Conservation (phyloP, 23 tunicate species). For the Ascidia mentula region DNA sequence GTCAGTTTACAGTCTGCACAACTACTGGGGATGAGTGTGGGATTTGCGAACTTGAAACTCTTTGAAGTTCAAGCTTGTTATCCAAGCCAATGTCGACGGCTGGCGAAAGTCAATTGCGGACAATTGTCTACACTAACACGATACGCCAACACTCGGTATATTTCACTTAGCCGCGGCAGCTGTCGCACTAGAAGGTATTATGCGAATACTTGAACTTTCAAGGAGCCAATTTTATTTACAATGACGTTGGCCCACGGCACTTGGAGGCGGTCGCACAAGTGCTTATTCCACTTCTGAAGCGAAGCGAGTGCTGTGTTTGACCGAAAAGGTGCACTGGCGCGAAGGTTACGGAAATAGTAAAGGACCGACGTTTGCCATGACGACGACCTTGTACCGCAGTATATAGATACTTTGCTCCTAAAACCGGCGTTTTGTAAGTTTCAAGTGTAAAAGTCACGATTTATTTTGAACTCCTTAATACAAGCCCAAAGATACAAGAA, state of each 20-base stretch:
- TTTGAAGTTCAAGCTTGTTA: background rate
- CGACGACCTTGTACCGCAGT: too few species aligned
- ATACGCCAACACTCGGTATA: background rate
- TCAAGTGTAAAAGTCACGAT: too few species aligned
- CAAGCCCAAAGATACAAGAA: too few species aligned
- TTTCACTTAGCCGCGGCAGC: slow-evolving; percentile 5
- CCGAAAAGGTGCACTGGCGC: background rate
- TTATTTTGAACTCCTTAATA: too few species aligned
- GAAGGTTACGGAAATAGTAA: background rate
- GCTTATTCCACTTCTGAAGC: slow-evolving; percentile 8
- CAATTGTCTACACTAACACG: slow-evolving; percentile 13
- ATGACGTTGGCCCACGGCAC: slow-evolving; percentile 1
- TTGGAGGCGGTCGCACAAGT: slow-evolving; percentile 2
- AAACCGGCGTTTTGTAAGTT: too few species aligned
- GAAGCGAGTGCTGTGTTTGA: background rate
- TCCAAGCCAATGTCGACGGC: background rate
- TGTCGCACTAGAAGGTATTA: slow-evolving; percentile 16
- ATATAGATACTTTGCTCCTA: too few species aligned
- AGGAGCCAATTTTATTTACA: slow-evolving; percentile 18
- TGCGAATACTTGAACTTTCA: slow-evolving; percentile 16
- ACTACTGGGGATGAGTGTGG: background rate
- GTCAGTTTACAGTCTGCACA: background rate
- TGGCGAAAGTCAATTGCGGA: background rate
- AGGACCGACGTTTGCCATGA: too few species aligned
- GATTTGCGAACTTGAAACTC: background rate